Evolutionary conservation across 2,888 invertebrate genomes (phyloP).

Genomic region (Nesidiocoris tenuis): DNA sequence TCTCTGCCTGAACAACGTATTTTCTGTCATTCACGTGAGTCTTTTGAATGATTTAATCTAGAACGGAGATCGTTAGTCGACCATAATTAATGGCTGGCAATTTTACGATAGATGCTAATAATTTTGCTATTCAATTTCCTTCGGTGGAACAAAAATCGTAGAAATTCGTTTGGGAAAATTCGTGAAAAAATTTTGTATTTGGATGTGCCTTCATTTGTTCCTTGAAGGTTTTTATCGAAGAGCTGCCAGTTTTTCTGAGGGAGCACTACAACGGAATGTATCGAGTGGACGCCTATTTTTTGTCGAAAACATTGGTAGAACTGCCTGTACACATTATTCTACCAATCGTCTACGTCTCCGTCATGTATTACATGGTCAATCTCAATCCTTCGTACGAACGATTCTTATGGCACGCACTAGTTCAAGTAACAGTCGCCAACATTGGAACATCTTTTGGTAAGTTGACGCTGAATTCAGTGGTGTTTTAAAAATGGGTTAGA

Average conservation of each 20-base stretch:
- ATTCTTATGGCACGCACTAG: slow-evolving; percentile 65
- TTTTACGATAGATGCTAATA: too few relatives aligned
- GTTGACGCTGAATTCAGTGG: too few relatives aligned
- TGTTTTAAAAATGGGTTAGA: too few relatives aligned
- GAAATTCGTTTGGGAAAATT: too few relatives aligned
- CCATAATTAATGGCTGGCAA: too few relatives aligned
- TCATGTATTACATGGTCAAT: slow-evolving; percentile 88
- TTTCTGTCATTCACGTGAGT: slow-evolving; percentile 88
- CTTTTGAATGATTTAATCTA: background rate
- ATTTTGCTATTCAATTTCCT: too few relatives aligned
- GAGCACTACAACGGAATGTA: slow-evolving; percentile 91
- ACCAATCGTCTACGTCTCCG: slow-evolving; percentile 76
- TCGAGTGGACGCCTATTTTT: slow-evolving; percentile 83
- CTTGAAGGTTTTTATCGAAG: slow-evolving; percentile 81
- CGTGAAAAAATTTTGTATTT: too few relatives aligned
- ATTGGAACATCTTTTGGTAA: slow-evolving; percentile 85
- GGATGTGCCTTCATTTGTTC: too few relatives aligned
- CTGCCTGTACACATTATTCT: slow-evolving; percentile 80
- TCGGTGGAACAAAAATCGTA: too few relatives aligned
- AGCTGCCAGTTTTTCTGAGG: slow-evolving; percentile 83
- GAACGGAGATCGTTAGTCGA: too few relatives aligned
- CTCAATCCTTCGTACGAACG: slow-evolving; percentile 70
- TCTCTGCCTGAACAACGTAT: slow-evolving; percentile 90
- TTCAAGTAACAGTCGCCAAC: slow-evolving; percentile 74
- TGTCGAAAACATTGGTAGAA: slow-evolving; percentile 87